phyloP scores from a whole-genome alignment of 1,140 invertebrate species.

The Lasioglossum baleicum region DNA sequence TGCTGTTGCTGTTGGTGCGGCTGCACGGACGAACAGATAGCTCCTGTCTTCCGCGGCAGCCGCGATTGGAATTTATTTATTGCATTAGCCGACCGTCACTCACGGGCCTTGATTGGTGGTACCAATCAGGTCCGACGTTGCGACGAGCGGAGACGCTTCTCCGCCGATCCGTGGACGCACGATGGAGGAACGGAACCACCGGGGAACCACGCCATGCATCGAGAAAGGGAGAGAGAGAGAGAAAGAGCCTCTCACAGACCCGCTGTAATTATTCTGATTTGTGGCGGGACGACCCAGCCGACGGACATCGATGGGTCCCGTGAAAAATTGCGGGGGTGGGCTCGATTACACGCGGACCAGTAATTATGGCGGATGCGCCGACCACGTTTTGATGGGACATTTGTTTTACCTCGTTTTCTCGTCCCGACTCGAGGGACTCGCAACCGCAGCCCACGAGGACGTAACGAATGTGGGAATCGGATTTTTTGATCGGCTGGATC shows the following conservation, averaged over 20 bases:
- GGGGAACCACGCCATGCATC: neutral
- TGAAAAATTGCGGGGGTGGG: slow-evolving; percentile 23
- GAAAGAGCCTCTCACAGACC: neutral
- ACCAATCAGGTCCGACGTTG: slow-evolving; percentile 60
- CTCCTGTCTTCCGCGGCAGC: slow-evolving; percentile 57
- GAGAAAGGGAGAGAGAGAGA: neutral
- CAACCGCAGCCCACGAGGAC: no score
- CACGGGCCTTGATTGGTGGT: slow-evolving; percentile 64
- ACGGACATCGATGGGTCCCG: neutral
- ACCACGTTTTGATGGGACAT: slow-evolving; percentile 24
- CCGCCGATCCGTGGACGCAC: neutral
- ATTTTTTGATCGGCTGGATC: neutral
- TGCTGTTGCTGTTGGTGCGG: no score
- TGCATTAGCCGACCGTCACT: slow-evolving; percentile 69
- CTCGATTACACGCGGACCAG: slow-evolving; percentile 41
- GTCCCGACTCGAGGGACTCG: no score
- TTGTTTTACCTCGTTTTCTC: slow-evolving; percentile 9
- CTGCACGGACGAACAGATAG: slow-evolving; percentile 44
- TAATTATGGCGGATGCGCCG: slow-evolving; percentile 27
- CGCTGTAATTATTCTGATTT: slow-evolving; percentile 60
- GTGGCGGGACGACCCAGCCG: neutral
- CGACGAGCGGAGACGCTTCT: slow-evolving; percentile 19
- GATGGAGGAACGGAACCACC: slow-evolving; percentile 11
- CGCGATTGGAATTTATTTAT: slow-evolving; percentile 73
- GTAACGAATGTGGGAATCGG: neutral